Base-by-base conservation (phyloP, 2,888 invertebrate species). In the Harpagoxenus sublaevis region DNA sequence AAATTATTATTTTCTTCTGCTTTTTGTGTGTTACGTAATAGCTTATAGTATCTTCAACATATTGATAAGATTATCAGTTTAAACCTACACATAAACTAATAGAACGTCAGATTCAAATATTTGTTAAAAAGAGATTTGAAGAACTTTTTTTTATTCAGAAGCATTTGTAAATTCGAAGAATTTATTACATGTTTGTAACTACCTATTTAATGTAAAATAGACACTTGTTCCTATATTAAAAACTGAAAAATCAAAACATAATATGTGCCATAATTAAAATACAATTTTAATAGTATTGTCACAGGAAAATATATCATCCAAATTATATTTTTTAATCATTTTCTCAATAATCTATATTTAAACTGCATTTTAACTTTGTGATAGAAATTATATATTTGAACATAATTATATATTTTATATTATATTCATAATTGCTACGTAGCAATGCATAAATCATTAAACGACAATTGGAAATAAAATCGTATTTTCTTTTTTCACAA, bases 1-100 rank as follows among this genome's bases (percentile, higher is more conserved):
- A n/a, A 28, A 23, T 31, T 31, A 31, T 6, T 23, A 31, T 62
- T 28, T 10, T 23, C 23, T 45, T 45, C 35, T 39, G 23, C 15
- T 53, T 66, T 42, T 35, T 35, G 35, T 35, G 35, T 28, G 15
- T 23, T 39, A 45, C 71, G 23, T 66, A 57, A 63, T 77, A 71
- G 8, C 35, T 75, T 31, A 23, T 45, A 45, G 31, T 68, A 75
- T 66, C 45, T 65, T 82, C 8, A 28, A 15, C 28, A 60, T 35
- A 23, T n/a, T 15, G 18, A 42, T n/a, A 15, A n/a, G 12, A 57
- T n/a, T 31, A 65, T 23, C 28, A 51, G 23, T 18, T 45, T 8
- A 12, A 70, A 55, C 51, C 5, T 48, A 48, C 28, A 5, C 51
- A 48, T 12, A 63, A 45, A 45, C 15, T 28, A 68, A 66, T 9